phyloP scores from a whole-genome alignment of 2,797 vertebrate species.

The Lacerta bilineata region DNA sequence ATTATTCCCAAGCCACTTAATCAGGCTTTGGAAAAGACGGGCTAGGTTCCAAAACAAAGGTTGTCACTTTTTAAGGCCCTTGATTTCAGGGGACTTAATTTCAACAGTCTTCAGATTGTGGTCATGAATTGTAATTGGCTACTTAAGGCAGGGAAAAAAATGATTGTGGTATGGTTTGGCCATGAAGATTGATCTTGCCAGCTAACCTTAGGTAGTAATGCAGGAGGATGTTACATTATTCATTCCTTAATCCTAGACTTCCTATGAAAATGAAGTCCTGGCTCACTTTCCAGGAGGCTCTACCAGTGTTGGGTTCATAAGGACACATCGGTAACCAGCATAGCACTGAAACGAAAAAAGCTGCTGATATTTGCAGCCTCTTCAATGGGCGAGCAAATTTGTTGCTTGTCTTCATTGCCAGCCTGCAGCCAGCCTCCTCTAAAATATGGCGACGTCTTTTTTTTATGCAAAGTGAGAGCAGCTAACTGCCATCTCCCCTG shows the following conservation, averaged over 20 bases:
- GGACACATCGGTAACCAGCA: background rate
- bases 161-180: background rate
- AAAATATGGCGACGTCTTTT: background rate
- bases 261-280: background rate
- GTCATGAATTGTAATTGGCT: background rate
- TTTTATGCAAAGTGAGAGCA: conserved; percentile 5
- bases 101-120: background rate
- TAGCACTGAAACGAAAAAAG: background rate
- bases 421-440: background rate
- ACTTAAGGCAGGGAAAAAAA: background rate
- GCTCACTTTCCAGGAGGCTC: background rate
- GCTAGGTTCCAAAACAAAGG: background rate
- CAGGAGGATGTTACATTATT: background rate
- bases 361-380: background rate
- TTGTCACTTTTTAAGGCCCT: background rate
- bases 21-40: background rate
- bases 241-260: background rate
- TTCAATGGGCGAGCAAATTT: conserved; percentile 3
- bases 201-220: background rate
- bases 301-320: background rate
- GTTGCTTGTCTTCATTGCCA: background rate
- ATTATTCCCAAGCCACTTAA: background rate
- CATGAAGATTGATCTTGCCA: background rate
- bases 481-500: background rate
- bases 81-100: conserved; percentile 14